These are phyloP conservation scores for Todiramphus saurophagus DNA, from an alignment of 2,113 vertebrate species.

Conservation along the genomic window DNA sequence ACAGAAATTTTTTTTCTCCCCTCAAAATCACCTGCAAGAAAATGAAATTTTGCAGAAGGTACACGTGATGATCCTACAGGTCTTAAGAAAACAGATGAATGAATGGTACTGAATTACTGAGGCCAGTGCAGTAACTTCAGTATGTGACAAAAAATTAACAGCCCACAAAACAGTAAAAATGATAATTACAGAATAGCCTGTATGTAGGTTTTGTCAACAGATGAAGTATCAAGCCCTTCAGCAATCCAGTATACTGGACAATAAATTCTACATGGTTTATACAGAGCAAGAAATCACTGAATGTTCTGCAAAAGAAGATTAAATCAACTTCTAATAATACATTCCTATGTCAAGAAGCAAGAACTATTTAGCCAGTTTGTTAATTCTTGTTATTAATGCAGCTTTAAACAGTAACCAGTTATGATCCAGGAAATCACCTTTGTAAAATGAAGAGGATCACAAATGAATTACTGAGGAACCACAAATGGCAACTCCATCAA, in stretches of 20 bases:
- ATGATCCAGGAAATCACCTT: neutral
- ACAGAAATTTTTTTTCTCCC: neutral
- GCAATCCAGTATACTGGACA: neutral
- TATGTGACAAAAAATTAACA: neutral
- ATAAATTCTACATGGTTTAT: neutral
- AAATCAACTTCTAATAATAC: neutral
- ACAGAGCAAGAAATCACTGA: neutral
- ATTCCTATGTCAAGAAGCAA: neutral
- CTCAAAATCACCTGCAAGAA: neutral
- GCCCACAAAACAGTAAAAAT: neutral
- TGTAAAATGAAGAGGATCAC: neutral
- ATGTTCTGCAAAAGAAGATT: neutral
- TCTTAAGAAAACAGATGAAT: neutral
- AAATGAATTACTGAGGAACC: neutral
- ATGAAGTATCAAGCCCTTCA: neutral
- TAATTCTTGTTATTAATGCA: neutral
- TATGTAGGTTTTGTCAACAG: neutral
- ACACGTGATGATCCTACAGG: neutral
- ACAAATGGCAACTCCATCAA: neutral
- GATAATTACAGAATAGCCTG: accelerated
- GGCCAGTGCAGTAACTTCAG: neutral
- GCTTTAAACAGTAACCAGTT: neutral
- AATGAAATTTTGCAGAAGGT: neutral
- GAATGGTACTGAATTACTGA: neutral
- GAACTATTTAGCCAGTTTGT: neutral